Evolutionary conservation across 2,888 invertebrate genomes (phyloP).

Genomic region (Iselma pallidipennis): DNA sequence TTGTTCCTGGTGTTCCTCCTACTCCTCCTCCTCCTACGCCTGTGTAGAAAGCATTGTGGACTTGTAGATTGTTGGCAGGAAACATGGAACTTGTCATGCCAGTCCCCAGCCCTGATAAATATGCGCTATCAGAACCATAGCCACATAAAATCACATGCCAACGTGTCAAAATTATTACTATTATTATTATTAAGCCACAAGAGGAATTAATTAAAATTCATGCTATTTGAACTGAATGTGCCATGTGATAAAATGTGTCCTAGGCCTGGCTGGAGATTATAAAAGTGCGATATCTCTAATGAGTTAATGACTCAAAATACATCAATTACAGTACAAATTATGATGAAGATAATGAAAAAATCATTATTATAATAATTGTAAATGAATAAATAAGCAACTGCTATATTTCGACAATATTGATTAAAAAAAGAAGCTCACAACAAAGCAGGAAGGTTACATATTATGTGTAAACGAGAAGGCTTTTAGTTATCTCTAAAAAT

Average conservation of each 20-base stretch:
- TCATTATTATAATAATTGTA: neutral
- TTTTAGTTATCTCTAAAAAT: neutral
- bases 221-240: neutral
- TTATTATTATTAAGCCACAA: no score
- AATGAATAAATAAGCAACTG: neutral
- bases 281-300: no score
- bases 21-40: neutral
- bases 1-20: neutral
- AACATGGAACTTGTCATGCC: constrained; percentile 56
- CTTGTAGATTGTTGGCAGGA: constrained; percentile 51
- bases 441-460: constrained; percentile 24
- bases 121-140: constrained; percentile 35
- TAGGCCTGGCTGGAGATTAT: neutral
- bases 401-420: neutral
- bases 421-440: constrained; percentile 16
- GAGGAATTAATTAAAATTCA: no score
- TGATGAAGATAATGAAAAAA: no score
- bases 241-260: neutral
- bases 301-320: no score
- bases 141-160: constrained; percentile 21
- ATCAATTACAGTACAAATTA: neutral
- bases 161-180: neutral
- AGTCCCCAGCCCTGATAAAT: constrained; percentile 53
- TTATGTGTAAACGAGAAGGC: constrained; percentile 8
- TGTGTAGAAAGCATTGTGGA: constrained; percentile 57